These are phyloP conservation scores for Homarus americanus DNA, from an alignment of 1,140 invertebrate genomes.

Conservation along the genomic window DNA sequence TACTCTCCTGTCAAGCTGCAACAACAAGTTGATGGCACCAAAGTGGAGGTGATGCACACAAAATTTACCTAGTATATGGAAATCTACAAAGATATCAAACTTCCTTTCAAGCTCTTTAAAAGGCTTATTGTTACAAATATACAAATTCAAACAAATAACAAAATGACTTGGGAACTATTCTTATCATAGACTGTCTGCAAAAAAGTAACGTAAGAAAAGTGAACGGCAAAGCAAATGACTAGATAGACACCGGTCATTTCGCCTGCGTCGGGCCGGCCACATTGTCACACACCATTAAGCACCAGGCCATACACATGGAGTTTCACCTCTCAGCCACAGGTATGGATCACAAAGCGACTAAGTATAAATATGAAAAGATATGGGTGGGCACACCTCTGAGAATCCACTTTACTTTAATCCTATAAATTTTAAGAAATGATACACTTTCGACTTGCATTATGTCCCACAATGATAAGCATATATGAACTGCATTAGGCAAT, in stretches of 20 bases:
- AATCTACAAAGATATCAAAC: slow-evolving; percentile 69
- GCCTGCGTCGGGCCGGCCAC: slow-evolving; percentile 44
- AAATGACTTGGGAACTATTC: slow-evolving; percentile 46
- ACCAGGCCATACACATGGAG: slow-evolving; percentile 59
- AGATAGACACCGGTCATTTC: slow-evolving; percentile 59
- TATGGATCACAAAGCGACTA: slow-evolving; percentile 48
- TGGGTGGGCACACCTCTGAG: slow-evolving; percentile 44
- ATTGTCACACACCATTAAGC: slow-evolving; percentile 47
- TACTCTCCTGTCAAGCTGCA: slow-evolving; percentile 65
- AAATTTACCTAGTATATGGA: slow-evolving; percentile 39
- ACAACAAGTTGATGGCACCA: slow-evolving; percentile 60
- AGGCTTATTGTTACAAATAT: slow-evolving; percentile 66
- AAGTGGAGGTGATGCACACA: slow-evolving; percentile 47
- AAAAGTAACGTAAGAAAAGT: slow-evolving; percentile 42
- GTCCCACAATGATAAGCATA: slow-evolving; percentile 58
- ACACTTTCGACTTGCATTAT: slow-evolving; percentile 22
- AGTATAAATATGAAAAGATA: slow-evolving; percentile 47
- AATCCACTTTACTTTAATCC: slow-evolving; percentile 54
- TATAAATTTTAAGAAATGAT: slow-evolving; percentile 20
- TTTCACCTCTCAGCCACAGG: slow-evolving; percentile 52
- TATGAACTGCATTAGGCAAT: slow-evolving; percentile 54
- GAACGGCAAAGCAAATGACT: slow-evolving; percentile 65
- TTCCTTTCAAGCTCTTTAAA: slow-evolving; percentile 52
- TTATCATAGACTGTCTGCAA: slow-evolving; percentile 59
- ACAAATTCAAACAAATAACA: slow-evolving; percentile 68